Base-by-base conservation (phyloP, 2,113 vertebrate genomes). In the Nannobrachium achirus region DNA sequence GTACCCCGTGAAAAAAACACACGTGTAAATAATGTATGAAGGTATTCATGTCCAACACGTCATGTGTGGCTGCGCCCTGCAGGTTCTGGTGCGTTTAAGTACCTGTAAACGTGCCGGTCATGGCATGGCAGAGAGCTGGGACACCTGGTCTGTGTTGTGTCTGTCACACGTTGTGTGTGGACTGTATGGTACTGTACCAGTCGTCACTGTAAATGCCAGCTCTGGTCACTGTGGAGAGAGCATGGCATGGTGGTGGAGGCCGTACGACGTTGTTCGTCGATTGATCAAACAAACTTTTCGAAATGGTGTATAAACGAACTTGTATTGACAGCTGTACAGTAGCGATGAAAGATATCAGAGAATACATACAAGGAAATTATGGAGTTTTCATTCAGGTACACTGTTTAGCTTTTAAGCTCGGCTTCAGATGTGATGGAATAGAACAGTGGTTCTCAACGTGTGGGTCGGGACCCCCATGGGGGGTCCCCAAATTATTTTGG, bases 11-110 rank as follows among this genome's bases (percentile, higher is more conserved):
- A 80, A 62, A 18, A 16, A 6, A 39, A 53, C 51, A 53, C 51
- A 19, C 15, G 7, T 39, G 62, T 55, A 72, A 71, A 76, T 79
- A 67, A 71, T 81, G 84, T 83, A 76, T 89, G 65, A 82, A 79
- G 48, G 82, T 70, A 81, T 86, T 88, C 73, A 88, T 83, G 69
- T 61, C 72, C 11, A 8, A 45, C 56, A 66, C n/a, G 58, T 58
- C 61, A 20, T 66, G 59, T 18, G 44, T 72, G 63, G 51, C 56
- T 60, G 46, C 19, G 44, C 7, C 49, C 60, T 70, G 8, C 18
- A 53, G 25, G 61, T 52, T 71, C 6, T 39, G 45, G 48, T 56
- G 51, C 1, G 0, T 33, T 61, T 57, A 42, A 0, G 39, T 64
- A 60, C 42, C 57, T 0, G 41, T 69, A 55, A 59, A 53, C 8